Evolutionary conservation across 2,888 invertebrate species (phyloP).

Genomic region (Brassicogethes aeneus): DNA sequence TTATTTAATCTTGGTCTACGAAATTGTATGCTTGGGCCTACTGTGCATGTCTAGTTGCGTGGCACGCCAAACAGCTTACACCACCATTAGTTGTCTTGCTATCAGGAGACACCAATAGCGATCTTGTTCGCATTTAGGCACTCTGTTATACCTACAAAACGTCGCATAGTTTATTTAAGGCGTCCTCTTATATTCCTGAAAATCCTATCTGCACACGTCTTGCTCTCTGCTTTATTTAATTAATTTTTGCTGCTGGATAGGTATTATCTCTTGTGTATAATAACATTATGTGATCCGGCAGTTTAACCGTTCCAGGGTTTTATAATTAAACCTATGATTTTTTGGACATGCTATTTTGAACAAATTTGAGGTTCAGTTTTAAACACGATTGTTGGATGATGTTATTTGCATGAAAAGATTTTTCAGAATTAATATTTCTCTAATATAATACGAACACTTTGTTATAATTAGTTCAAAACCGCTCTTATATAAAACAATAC

Average conservation of each 20-base stretch:
- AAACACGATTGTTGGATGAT: too few relatives aligned
- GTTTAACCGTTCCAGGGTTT: neutral
- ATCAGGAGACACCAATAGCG: slow-evolving; percentile 10
- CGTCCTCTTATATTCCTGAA: slow-evolving; percentile 5
- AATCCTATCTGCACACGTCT: neutral
- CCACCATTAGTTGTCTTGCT: slow-evolving; percentile 25
- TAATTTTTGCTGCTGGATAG: neutral
- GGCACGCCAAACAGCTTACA: slow-evolving; percentile 28
- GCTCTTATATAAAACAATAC: too few relatives aligned
- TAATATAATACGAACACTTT: too few relatives aligned
- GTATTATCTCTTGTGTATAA: neutral
- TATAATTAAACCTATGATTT: neutral
- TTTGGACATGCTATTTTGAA: too few relatives aligned
- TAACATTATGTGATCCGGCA: neutral
- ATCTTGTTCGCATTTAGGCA: slow-evolving; percentile 5
- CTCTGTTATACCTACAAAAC: neutral
- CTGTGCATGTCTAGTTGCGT: too few relatives aligned
- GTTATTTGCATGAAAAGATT: too few relatives aligned
- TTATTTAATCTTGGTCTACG: too few relatives aligned
- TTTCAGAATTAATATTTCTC: too few relatives aligned
- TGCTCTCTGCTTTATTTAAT: neutral
- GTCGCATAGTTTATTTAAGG: slow-evolving; percentile 6
- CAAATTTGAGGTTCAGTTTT: too few relatives aligned
- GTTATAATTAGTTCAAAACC: too few relatives aligned
- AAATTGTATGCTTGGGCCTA: too few relatives aligned